phyloP scores from a whole-genome alignment of 2,113 vertebrate genomes.

The Tursiops truncatus region DNA sequence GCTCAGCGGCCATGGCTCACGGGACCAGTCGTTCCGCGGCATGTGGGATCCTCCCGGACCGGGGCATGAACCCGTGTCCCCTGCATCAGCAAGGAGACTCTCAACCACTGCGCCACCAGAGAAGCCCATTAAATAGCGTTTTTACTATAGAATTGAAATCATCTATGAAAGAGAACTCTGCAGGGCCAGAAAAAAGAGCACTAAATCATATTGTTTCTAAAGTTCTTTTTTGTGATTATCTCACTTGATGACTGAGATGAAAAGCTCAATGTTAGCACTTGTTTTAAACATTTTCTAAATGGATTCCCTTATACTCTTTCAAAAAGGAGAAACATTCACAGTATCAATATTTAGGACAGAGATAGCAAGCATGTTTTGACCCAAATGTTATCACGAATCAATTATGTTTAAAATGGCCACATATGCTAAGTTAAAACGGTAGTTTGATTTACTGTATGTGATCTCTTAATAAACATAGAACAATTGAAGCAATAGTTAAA shows the following conservation, averaged over 20 bases:
- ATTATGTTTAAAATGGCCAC: neutral
- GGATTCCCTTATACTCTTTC: neutral
- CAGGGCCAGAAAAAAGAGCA: neutral
- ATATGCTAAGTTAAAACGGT: conserved; percentile 60
- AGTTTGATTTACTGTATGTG: neutral
- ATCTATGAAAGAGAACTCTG: neutral
- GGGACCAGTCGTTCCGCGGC: too few species aligned
- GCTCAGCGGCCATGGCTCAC: too few species aligned
- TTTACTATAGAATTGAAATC: neutral
- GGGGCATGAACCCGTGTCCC: too few species aligned
- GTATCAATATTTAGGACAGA: neutral
- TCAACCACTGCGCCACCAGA: too few species aligned
- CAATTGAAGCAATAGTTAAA: neutral
- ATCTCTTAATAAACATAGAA: neutral
- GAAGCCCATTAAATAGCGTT: neutral
- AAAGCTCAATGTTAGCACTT: neutral
- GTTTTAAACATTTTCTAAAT: neutral
- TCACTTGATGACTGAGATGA: neutral
- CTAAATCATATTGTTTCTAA: neutral
- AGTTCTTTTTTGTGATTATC: neutral
- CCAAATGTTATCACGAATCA: neutral
- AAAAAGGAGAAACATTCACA: neutral
- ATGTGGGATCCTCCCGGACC: too few species aligned
- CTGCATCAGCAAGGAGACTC: too few species aligned
- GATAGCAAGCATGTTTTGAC: neutral